Evolutionary conservation across 2,888 invertebrate species (phyloP).

Genomic region (Punctoribates punctum): DNA sequence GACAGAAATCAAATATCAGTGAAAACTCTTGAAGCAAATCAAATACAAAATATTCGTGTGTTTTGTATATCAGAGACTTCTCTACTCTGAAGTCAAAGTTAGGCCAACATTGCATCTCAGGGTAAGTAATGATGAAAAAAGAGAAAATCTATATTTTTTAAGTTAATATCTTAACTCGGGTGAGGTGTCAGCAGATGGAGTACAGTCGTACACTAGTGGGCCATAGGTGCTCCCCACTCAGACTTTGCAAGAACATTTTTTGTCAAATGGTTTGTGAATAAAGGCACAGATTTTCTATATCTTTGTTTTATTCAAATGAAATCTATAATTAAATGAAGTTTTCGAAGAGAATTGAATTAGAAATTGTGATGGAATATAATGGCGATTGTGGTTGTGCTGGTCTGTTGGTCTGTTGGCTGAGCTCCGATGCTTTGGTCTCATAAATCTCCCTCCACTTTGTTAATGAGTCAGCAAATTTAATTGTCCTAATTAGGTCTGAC

Average conservation of each 20-base stretch:
- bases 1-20: not conserved
- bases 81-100: slow-evolving; percentile 2
- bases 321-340: too few species aligned
- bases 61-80: not conserved
- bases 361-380: not conserved
- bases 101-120: not conserved
- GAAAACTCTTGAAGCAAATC: slow-evolving; percentile 20
- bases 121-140: slow-evolving; percentile 25
- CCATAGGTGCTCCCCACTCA: not conserved
- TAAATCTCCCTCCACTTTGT: slow-evolving; percentile 31
- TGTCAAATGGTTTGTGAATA: too few species aligned
- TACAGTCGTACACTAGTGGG: not conserved
- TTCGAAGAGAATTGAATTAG: not conserved
- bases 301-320: too few species aligned
- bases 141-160: slow-evolving; percentile 23
- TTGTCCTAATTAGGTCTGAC: slow-evolving; percentile 37
- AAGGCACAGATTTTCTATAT: too few species aligned
- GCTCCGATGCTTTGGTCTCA: not conserved
- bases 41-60: slow-evolving; percentile 4
- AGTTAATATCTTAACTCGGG: slow-evolving; percentile 34
- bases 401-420: not conserved
- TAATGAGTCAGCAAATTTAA: slow-evolving; percentile 34
- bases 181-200: slow-evolving; percentile 31
- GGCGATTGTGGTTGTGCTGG: not conserved
- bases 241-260: slow-evolving; percentile 13